Evolutionary conservation across 2,797 vertebrate genomes (phyloP).

Genomic region (Microtus californicus): DNA sequence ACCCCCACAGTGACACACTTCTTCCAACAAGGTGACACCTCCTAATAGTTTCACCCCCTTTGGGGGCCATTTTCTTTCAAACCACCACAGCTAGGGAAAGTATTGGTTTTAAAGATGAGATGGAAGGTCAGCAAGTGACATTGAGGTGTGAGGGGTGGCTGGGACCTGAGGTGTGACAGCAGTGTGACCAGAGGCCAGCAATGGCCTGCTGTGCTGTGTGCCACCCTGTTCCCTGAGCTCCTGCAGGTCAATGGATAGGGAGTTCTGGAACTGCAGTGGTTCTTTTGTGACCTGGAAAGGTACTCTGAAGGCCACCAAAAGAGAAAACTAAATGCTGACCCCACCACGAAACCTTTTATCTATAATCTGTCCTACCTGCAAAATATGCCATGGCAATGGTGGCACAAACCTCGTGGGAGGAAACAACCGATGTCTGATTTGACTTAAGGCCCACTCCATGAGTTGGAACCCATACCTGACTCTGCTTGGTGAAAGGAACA

Average conservation of each 20-base stretch:
- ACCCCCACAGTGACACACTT: not conserved
- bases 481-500: not conserved
- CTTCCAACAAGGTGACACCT: not conserved
- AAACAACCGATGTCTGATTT: not conserved
- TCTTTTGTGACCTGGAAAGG: not conserved
- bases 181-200: not conserved
- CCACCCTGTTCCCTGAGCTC: not conserved
- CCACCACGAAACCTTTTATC: not conserved
- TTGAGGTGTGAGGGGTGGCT: not conserved
- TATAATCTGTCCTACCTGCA: not conserved
- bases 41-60: not conserved
- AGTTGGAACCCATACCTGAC: not conserved
- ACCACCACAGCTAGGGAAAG: not conserved
- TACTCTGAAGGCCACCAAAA: not conserved
- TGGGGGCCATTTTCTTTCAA: not conserved
- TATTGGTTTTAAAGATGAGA: not conserved
- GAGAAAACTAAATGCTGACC: not conserved
- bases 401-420: not conserved
- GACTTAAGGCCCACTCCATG: too few species aligned
- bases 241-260: not conserved
- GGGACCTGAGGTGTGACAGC: not conserved
- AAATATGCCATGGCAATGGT: not conserved
- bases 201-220: not conserved
- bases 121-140: not conserved
- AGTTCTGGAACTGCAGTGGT: not conserved